Base-by-base conservation (phyloP, 1,140 invertebrate genomes). In the Pomacea maculata region DNA sequence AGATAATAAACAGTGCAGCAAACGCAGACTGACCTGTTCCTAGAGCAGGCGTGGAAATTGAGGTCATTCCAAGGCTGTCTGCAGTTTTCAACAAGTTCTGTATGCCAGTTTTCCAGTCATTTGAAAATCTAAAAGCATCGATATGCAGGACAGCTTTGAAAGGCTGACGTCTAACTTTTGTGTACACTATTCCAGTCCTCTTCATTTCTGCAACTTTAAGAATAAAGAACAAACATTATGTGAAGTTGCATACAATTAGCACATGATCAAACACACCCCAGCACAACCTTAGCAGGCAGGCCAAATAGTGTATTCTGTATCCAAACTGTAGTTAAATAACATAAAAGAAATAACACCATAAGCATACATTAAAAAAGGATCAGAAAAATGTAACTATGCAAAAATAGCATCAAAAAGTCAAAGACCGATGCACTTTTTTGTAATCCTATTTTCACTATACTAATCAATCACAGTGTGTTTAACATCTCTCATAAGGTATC, bases 11-110 rank as follows among this genome's bases (percentile, higher is more conserved):
- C 55, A 57, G 14, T 57, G 9, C 14, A 57, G 14, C 55, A 57
- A 57, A 10, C 55, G 14, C 0, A 2, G 0, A 25, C 25, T 25
- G 57, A 78, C 76, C 76, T 78, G 76, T 78, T 15, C 76, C 76
- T 12, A 78, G 52, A 19, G 76, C 76, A n/a, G 76, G 76, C 29
- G 55, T 78, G 65, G 76, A 64, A n/a, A 78, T 14, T 14, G 65
- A 70, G 17, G 19, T 14, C 12, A 78, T 25, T 0, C 67, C 67
- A 0, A 54, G 17, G 1, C 17, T 1, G 12, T 78, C 76, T 21
- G 76, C 76, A 29, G n/a, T 17, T 57, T 55, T 55, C 6, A 78
- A 55, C 25, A 64, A 68, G 5, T 55, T 17, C 54, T 68, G 15
- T 19, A 78, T 78, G 29, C 76, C 76, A 11, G 45, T 54, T 45